phyloP scores from a whole-genome alignment of 2,113 vertebrate genomes.

The Chaetorhynchus papuensis region DNA sequence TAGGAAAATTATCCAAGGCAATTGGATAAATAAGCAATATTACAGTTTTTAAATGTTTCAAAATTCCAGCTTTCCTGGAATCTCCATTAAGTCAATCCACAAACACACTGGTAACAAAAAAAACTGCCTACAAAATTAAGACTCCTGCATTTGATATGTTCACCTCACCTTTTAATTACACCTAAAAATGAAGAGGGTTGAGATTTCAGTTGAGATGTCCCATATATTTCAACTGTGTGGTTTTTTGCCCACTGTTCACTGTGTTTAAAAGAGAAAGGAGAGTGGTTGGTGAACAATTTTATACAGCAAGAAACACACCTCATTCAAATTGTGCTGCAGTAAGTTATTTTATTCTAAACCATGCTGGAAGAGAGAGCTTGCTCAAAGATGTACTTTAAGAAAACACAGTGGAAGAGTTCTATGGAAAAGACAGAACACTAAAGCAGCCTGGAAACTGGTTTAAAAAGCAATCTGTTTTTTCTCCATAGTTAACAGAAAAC shows the following conservation, averaged over 20 bases:
- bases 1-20: not conserved
- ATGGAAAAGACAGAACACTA: not conserved
- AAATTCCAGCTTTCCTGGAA: not conserved
- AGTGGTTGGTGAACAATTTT: not conserved
- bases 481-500: not conserved
- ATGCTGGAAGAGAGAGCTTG: not conserved
- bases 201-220: not conserved
- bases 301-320: not conserved
- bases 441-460: not conserved
- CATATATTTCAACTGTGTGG: not conserved
- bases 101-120: not conserved
- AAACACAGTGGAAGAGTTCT: not conserved
- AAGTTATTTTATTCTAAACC: not conserved
- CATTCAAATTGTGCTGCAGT: not conserved
- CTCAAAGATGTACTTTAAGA: not conserved
- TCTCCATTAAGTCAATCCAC: not conserved
- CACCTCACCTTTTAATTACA: not conserved
- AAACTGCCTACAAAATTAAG: not conserved
- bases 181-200: not conserved
- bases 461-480: not conserved
- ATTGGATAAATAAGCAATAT: not conserved
- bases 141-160: not conserved
- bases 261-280: not conserved
- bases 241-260: not conserved
- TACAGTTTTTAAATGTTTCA: not conserved